These are phyloP conservation scores for Agrochola macilenta DNA, from an alignment of 2,888 invertebrate genomes.

Conservation along the genomic window DNA sequence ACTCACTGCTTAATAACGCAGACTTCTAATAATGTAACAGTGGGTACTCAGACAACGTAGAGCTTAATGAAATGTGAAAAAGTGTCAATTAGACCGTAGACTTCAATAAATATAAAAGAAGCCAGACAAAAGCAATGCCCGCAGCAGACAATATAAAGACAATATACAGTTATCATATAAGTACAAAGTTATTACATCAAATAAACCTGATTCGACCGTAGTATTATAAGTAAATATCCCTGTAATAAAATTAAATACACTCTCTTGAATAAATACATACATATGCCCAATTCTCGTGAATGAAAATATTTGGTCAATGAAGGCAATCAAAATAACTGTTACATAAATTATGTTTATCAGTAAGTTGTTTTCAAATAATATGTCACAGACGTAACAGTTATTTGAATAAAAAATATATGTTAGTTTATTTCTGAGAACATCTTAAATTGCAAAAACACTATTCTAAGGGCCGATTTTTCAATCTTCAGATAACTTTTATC, in stretches of 20 bases:
- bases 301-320: constrained; percentile 27
- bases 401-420: constrained; percentile 1
- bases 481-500: background rate
- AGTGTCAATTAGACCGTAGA: constrained; percentile 77
- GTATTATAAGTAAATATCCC: constrained; percentile 29
- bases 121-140: constrained; percentile 53
- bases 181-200: constrained; percentile 30
- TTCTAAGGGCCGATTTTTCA: background rate
- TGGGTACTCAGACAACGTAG: constrained; percentile 63
- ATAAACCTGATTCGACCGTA: constrained; percentile 30
- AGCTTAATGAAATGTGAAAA: constrained; percentile 78
- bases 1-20: constrained; percentile 26
- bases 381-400: background rate
- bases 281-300: constrained; percentile 17
- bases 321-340: constrained; percentile 19
- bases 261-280: constrained; percentile 43
- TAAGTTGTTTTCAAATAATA: background rate
- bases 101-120: constrained; percentile 75
- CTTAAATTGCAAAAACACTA: background rate
- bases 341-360: constrained; percentile 17
- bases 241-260: constrained; percentile 25
- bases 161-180: constrained; percentile 36
- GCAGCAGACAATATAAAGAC: constrained; percentile 46
- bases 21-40: constrained; percentile 46
- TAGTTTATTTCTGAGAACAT: background rate